A percentile compares a stretch with the other conserved stretches of the same genome.
Conservation (phyloP, 2,888 invertebrate genomes). For the Pristionchus entomophagus region DNA sequence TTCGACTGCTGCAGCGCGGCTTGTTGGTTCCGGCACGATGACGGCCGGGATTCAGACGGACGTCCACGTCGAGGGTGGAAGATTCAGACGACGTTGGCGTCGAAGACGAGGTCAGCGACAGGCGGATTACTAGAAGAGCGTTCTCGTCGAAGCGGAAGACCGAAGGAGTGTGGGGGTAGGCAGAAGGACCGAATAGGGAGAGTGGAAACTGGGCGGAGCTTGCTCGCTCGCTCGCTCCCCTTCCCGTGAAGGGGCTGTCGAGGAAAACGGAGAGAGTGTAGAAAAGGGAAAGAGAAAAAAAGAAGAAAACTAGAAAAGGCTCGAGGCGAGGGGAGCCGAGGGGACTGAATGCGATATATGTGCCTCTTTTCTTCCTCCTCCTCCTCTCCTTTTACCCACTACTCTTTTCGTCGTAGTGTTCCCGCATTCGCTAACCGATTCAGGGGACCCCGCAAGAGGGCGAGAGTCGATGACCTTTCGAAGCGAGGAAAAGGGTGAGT, state of each 20-base stretch:
- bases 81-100: too few species aligned
- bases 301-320: neutral
- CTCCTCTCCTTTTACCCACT: neutral
- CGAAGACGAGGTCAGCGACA: too few species aligned
- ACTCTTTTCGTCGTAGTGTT: slow-evolving; percentile 6
- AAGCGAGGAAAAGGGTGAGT: neutral
- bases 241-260: neutral
- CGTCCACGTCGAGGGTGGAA: neutral
- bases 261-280: neutral
- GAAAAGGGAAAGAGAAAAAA: neutral
- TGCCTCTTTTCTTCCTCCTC: neutral
- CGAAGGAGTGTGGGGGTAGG: neutral
- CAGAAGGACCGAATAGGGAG: neutral
- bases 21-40: neutral
- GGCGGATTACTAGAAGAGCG: neutral
- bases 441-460: neutral
- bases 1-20: neutral
- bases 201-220: neutral
- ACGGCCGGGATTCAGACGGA: neutral
- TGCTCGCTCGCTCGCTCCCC: neutral
- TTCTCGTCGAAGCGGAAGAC: slow-evolving; percentile 19
- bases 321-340: neutral
- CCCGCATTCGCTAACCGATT: neutral
- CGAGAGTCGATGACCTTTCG: neutral
- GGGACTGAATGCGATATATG: slow-evolving; percentile 27